Evolutionary conservation across 1,140 invertebrate species (phyloP), one percentile per base, ranked within the genome.

Genomic region (Mamestra configurata): DNA sequence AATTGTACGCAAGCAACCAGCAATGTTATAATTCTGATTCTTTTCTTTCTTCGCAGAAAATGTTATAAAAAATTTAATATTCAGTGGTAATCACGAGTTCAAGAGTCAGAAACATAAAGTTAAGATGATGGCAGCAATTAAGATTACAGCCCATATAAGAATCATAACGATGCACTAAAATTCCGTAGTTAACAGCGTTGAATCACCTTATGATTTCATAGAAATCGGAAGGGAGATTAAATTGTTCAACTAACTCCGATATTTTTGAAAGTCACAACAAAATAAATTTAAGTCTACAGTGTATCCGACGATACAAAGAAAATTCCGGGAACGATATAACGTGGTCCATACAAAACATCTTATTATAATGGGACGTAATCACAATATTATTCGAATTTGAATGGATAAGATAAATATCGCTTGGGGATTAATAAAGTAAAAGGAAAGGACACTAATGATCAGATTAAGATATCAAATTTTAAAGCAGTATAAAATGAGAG

Each of bases 391-490:
- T 53, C 68, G 46, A 18, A 53, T 71, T 18, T 35, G n/a, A n/a
- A 71, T 31, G 40, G 22, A 71, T 71, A 18, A 71, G 24, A 71
- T 51, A 51, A 4, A 53, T 70, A 70, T 70, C 40, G 13, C 40
- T 43, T 0, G 22, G 1, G 31, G 13, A 70, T 70, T 70, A 11
- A 51, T 53, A 71, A 71, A 51, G 68, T 71, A 51, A 10, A 31
- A 8, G 46, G 2, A 51, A 15, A 66, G 46, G 49, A 71, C 46
- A 53, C 68, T 71, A 71, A 71, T 71, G 72, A 75, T 75, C 55
- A 59, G 53, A 75, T 75, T 59, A 75, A 75, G 53, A 59, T 75
- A 75, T 75, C 51, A 59, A 53, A 59, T 18, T 75, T 43, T 43
- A 59, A 59, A 27, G 72, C 20, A 40, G 31, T 55, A 66, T 66